Evolutionary conservation across 2,113 vertebrate species (phyloP).

Genomic region (Siniperca knerii): DNA sequence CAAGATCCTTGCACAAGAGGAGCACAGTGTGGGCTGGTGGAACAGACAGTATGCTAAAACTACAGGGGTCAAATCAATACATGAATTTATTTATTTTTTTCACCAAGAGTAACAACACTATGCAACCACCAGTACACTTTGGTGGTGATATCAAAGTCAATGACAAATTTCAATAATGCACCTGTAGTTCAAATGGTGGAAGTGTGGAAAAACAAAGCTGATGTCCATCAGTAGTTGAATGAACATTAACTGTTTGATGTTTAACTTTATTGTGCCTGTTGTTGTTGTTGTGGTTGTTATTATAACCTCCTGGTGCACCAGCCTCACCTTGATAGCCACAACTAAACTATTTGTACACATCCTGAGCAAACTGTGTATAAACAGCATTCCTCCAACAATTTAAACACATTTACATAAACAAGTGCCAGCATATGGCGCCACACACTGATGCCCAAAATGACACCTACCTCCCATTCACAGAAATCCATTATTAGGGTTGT

Average conservation of each 20-base stretch:
- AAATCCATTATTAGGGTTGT: conserved; percentile 50
- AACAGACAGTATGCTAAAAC: conserved; percentile 7
- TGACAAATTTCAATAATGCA: neutral
- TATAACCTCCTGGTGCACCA: neutral
- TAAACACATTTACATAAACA: conserved; percentile 37
- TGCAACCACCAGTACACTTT: neutral
- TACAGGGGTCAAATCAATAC: conserved; percentile 41
- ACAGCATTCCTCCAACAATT: conserved; percentile 13
- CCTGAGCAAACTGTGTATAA: neutral
- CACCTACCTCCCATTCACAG: conserved; percentile 42
- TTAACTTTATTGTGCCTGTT: neutral
- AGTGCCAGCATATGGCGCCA: conserved; percentile 31
- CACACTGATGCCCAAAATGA: conserved; percentile 33
- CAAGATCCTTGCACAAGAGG: conserved; percentile 31
- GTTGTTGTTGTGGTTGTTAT: neutral
- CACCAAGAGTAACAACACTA: neutral
- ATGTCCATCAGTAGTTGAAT: conserved; percentile 6
- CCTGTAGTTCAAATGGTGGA: conserved; percentile 14
- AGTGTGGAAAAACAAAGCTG: neutral
- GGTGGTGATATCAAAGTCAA: conserved; percentile 32
- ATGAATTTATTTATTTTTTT: conserved; percentile 25
- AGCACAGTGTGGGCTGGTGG: neutral
- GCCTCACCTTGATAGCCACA: neutral
- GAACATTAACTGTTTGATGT: neutral
- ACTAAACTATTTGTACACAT: neutral